A percentile compares a stretch with the other conserved stretches of the same genome.
Conservation (phyloP, 2,797 vertebrate genomes). For the Clarias fuscus region DNA sequence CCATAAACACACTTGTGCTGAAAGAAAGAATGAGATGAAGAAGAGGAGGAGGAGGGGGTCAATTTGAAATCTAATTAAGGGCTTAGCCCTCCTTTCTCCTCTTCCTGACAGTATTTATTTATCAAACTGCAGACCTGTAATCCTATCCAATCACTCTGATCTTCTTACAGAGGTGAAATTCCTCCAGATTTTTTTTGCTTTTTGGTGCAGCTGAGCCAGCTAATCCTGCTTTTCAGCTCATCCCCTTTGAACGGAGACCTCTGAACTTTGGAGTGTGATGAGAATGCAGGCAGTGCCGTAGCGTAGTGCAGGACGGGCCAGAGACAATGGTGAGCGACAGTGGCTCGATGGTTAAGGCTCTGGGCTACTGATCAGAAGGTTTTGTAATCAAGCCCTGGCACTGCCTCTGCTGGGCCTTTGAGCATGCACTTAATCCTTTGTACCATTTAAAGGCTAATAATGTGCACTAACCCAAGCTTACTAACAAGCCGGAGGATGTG, state of each 20-base stretch:
- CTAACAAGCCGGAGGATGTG: not conserved
- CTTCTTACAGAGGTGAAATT: conserved; percentile 62
- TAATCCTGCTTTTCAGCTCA: conserved; percentile 66
- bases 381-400: not conserved
- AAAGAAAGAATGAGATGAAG: conserved; percentile 25
- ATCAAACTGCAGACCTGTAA: conserved; percentile 66
- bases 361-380: conserved; percentile 9
- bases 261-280: conserved; percentile 60
- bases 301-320: not conserved
- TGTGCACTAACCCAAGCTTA: not conserved
- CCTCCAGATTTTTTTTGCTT: conserved; percentile 50
- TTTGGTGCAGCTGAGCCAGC: conserved; percentile 26
- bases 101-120: conserved; percentile 65
- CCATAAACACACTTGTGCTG: conserved; percentile 38
- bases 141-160: conserved; percentile 56
- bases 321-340: conserved; percentile 9
- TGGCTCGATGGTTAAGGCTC: not conserved
- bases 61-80: conserved; percentile 59
- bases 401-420: not conserved
- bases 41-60: conserved; percentile 27
- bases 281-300: conserved; percentile 37
- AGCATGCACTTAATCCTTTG: not conserved
- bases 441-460: not conserved
- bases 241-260: conserved; percentile 63
- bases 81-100: conserved; percentile 55